Conservation (phyloP, 2,888 invertebrate genomes). For the Hermodice carunculata region DNA sequence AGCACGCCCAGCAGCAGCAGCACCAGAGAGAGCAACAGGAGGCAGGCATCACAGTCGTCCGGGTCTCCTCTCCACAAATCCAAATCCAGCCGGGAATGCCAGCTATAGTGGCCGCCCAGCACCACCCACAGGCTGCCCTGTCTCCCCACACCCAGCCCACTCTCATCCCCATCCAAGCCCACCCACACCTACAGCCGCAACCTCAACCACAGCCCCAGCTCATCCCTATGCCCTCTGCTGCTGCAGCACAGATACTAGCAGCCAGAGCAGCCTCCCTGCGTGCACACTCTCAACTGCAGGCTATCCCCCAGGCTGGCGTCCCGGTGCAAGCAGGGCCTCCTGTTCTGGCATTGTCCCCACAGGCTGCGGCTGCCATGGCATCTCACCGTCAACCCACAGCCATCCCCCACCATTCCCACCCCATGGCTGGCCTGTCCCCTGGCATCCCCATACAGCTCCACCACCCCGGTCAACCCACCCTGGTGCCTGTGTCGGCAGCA, state of each 20-base stretch:
- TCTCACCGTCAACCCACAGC: no score
- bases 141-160: no score
- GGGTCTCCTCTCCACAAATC: no score
- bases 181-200: constrained; percentile 2
- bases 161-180: constrained; percentile 1
- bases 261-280: no score
- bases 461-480: no score
- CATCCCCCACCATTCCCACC: no score
- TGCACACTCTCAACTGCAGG: neutral
- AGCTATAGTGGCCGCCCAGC: no score
- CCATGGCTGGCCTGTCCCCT: no score
- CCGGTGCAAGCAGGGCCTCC: constrained; percentile 1
- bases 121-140: no score
- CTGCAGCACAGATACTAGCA: neutral
- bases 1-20: constrained; percentile 85
- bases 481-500: constrained; percentile 1
- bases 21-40: constrained; percentile 24
- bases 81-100: no score
- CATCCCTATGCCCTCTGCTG: neutral
- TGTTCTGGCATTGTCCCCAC: neutral
- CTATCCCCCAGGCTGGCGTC: neutral
- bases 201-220: neutral
- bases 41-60: no score
- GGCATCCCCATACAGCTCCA: no score
- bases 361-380: neutral